Evolutionary conservation across 1,140 invertebrate genomes (phyloP), one percentile per base, ranked within the genome.

Genomic region (Ips typographus): DNA sequence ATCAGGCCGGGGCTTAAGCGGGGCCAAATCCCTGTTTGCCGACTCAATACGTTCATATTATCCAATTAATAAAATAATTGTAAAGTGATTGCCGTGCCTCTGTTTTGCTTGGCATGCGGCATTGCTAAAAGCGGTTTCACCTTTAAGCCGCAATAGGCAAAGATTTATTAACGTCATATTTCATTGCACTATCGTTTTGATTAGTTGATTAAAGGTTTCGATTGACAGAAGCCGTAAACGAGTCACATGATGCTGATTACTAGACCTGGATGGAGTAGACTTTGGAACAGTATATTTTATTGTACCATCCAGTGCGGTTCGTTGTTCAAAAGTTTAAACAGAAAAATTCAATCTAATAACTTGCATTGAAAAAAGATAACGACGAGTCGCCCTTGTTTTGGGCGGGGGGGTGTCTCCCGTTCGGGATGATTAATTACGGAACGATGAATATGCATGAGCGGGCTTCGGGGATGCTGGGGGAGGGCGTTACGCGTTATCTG

Each of bases 391-490:
- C 58, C 36, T 5, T 61, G 59, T 41, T 22, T 43, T n/a, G 59
- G 40, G 4, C 36, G 53, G 49, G 43, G 8, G 53, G 58, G 58
- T 70, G 43, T 61, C 61, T 52, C 56, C 62, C 65, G 42, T 47
- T 36, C 52, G 47, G 69, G 72, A 77, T 77, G 74, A 77, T 77
- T 77, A 76, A 77, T 76, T 76, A 77, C 74, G 43, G 69, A 58
- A 62, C 72, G 73, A 77, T 76, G 75, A 77, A 77, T 77, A 77
- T 77, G 75, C 75, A 77, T 77, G 75, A 77, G 67, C 62, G 68
- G 56, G 68, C 68, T 44, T 43, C 44, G 40, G 60, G 59, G 67
- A 43, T 44, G 67, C 67, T 40, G 59, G 52, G 44, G 56, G 44
- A 68, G 68, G 64, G 64, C 71, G 42, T 55, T 66, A 72, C 68